These are phyloP conservation scores for Chlorocebus sabaeus DNA, from an alignment of 2,113 vertebrate species.

Conservation along the genomic window DNA sequence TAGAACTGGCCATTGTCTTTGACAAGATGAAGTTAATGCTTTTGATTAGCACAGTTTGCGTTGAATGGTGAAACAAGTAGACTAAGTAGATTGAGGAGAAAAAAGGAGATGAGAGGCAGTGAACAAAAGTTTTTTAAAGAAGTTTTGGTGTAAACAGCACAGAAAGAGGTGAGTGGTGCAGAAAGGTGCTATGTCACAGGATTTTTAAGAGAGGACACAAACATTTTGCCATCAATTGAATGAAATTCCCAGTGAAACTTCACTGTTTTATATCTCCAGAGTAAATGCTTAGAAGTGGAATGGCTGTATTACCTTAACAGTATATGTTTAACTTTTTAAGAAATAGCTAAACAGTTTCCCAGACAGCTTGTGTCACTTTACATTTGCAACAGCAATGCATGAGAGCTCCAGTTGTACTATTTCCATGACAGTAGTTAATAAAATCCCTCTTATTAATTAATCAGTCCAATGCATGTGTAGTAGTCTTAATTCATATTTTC, in stretches of 20 bases:
- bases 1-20: background rate
- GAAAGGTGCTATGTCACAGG: background rate
- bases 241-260: background rate
- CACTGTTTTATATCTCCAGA: background rate
- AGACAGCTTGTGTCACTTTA: background rate
- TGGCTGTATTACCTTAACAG: background rate
- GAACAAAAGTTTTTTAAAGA: background rate
- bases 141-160: background rate
- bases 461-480: background rate
- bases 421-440: background rate
- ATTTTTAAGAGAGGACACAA: background rate
- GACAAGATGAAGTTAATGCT: background rate
- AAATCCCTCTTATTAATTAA: background rate
- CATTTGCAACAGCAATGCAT: background rate
- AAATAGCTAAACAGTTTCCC: background rate
- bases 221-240: background rate
- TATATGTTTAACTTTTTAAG: background rate
- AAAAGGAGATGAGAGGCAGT: background rate
- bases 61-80: background rate
- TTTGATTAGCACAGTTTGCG: background rate
- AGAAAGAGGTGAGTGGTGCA: background rate
- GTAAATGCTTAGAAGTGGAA: background rate
- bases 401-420: background rate
- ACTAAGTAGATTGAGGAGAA: background rate
- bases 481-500: background rate